Evolutionary conservation across 2,797 vertebrate species (phyloP).

Genomic region (Ateles fusciceps): DNA sequence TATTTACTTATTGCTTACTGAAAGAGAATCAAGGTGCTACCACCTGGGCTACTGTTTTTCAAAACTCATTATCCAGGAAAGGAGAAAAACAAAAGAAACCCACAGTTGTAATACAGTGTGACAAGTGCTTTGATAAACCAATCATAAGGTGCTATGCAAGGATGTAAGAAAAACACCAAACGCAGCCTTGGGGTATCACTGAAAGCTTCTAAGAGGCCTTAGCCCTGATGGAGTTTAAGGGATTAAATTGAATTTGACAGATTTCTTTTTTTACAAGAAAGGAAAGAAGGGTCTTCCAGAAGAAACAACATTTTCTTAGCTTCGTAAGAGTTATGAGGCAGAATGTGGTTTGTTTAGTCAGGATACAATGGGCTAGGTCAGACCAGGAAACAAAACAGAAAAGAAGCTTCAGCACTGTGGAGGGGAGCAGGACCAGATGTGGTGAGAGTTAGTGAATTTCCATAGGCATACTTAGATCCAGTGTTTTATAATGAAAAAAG

Average conservation of each 20-base stretch:
- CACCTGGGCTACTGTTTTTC: not conserved
- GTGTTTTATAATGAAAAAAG: not conserved
- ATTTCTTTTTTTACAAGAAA: not conserved
- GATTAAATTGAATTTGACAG: constrained; percentile 24
- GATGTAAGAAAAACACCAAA: not conserved
- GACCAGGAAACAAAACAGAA: not conserved
- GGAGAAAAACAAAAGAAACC: not conserved
- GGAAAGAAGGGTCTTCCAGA: not conserved
- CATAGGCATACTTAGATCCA: not conserved
- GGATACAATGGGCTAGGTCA: fast-evolving
- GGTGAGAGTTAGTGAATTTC: not conserved
- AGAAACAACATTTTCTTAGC: not conserved
- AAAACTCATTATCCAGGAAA: not conserved
- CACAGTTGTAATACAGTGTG: not conserved
- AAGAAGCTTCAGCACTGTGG: fast-evolving
- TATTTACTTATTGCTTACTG: not conserved
- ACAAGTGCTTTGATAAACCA: not conserved
- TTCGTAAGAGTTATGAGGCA: not conserved
- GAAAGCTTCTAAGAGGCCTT: not conserved
- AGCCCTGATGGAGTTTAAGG: not conserved
- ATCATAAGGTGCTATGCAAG: not conserved
- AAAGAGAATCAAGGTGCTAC: not conserved
- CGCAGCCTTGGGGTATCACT: not conserved
- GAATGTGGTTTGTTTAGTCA: too few species aligned
- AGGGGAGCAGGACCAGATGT: not conserved